Percentiles rank a stretch among this genome's conserved stretches.
These are phyloP conservation scores for Chaetodon auriga DNA, from an alignment of 2,113 vertebrate species.

Conservation along the genomic window DNA sequence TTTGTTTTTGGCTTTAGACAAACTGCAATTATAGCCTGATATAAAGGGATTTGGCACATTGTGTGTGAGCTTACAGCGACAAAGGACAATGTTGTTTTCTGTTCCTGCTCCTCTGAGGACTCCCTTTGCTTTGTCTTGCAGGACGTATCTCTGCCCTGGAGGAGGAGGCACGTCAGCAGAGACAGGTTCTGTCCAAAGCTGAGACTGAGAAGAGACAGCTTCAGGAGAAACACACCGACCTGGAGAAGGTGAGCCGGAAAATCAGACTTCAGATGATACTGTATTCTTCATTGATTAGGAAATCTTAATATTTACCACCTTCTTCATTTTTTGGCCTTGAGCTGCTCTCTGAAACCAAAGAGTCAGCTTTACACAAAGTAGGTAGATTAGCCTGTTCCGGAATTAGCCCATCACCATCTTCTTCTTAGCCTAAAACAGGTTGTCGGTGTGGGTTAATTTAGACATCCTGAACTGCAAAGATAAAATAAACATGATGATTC, in stretches of 20 bases:
- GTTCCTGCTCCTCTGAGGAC: not conserved
- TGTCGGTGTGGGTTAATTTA: not conserved
- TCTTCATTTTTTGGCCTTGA: not conserved
- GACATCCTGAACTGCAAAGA: not conserved
- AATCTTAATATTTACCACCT: not conserved
- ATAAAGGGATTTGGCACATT: not conserved
- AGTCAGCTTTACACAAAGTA: not conserved
- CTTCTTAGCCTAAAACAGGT: not conserved
- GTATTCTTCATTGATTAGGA: not conserved
- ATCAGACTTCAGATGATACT: not conserved
- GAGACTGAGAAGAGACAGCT: conserved; percentile 94
- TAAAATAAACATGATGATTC: not conserved
- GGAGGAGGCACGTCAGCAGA: conserved; percentile 91
- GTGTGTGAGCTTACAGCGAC: not conserved
- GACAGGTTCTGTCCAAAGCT: conserved; percentile 87
- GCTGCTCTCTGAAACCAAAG: not conserved
- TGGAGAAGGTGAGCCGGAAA: conserved; percentile 92
- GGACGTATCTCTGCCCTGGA: conserved; percentile 92
- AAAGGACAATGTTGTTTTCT: not conserved
- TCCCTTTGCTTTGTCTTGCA: conserved; percentile 57
- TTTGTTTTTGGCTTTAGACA: not conserved
- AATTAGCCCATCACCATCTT: not conserved
- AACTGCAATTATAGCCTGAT: no score
- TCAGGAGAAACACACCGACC: conserved; percentile 91
- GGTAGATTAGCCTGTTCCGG: not conserved